Evolutionary conservation across 2,113 vertebrate species (phyloP), one percentile per base, ranked within the genome.

Genomic region (Tragulus kanchil): DNA sequence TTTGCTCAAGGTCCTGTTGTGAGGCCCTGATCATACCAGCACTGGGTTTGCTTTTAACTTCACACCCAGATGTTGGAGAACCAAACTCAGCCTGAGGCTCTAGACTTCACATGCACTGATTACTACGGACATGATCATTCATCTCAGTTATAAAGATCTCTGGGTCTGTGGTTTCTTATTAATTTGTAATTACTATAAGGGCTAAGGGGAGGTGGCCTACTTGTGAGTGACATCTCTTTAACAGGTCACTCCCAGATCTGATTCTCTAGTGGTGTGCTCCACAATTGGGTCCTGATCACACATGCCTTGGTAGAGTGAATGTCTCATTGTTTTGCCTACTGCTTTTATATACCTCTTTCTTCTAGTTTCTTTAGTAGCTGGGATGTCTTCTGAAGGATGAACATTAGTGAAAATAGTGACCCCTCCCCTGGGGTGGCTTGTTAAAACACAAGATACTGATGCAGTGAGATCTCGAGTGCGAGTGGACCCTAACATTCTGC

Each of bases 151-250:
- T 84, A 26, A 28, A 54, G 61, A 21, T 31, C 13, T 26, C 89
- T 52, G 9, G 17, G 78, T 93, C 94, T 36, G 1, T 65, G 79
- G 67, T 85, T 83, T 75, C 84, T 81, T n/a, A 54, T 82, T 89
- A 69, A 84, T 86, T 81, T 91, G 92, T 97, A 97, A 97, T 97
- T 97, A 98, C 92, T 67, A 31, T 81, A 75, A 96, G 93, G 94
- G 97, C 96, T 58, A 89, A 94, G 86, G 97, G 93, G 96, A 95
- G 65, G 89, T 86, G 96, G 92, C 97, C 97, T 97, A 97, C 89
- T 95, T 98, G 89, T 79, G 67, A 95, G 93, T 86, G 95, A 84
- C 56, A 77, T 58, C 73, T 97, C 92, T 71, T 78, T 96, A 88
- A 95, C 96, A 97, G 96, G 96, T 97, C 96, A 97, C 93, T 78